A percentile compares a stretch with the other conserved stretches of the same genome.
Evolutionary conservation across 2,797 vertebrate species (phyloP).

Genomic region (Streptopelia turtur): DNA sequence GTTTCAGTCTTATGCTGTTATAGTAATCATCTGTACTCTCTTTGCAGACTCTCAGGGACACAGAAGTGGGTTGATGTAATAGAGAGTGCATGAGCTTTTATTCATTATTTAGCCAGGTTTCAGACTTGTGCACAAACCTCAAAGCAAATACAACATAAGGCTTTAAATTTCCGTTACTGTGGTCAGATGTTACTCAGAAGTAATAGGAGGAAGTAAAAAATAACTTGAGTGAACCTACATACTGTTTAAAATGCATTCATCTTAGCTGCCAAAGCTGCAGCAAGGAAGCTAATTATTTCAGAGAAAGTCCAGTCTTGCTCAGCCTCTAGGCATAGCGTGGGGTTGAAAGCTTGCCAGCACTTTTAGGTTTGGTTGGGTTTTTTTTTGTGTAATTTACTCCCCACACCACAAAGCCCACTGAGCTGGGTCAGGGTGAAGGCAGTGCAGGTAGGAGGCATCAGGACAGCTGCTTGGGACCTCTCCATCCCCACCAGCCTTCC

Average conservation of each 20-base stretch:
- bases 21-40: not conserved
- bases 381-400: not conserved
- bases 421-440: not conserved
- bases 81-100: not conserved
- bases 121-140: not conserved
- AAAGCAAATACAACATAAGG: not conserved
- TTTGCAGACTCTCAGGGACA: not conserved
- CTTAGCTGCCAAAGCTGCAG: not conserved
- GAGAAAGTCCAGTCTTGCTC: not conserved
- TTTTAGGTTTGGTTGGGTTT: fast-evolving
- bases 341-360: not conserved
- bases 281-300: not conserved
- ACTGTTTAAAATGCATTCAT: not conserved
- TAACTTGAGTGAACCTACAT: slow-evolving; percentile 22
- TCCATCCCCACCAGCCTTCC: not conserved
- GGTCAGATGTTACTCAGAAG: slow-evolving; percentile 19
- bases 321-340: not conserved
- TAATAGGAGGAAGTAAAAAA: slow-evolving; percentile 43
- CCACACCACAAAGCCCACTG: not conserved
- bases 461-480: not conserved
- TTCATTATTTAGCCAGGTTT: not conserved
- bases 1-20: not conserved
- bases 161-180: not conserved
- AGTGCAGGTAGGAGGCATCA: not conserved
- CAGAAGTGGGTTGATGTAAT: not conserved